Conservation (phyloP, 2,797 vertebrate genomes). For the Psittacula echo region DNA sequence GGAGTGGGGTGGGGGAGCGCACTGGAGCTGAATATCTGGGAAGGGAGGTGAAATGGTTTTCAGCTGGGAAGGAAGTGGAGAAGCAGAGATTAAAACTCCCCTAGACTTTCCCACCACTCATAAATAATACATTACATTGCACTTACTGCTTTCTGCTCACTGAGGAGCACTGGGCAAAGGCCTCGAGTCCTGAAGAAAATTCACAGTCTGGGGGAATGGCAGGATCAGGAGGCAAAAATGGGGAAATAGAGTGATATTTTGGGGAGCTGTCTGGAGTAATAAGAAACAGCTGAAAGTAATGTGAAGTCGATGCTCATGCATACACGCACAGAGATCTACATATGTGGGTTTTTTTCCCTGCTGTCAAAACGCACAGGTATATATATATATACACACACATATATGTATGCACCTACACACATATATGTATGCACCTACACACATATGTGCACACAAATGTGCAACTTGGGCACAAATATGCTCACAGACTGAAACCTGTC, state of each 20-base stretch:
- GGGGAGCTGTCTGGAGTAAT: not conserved
- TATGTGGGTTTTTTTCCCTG: not conserved
- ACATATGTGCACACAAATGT: rapidly evolving
- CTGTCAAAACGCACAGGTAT: not conserved
- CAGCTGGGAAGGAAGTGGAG: conserved; percentile 78
- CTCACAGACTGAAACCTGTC: not conserved
- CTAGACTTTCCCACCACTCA: conserved; percentile 73
- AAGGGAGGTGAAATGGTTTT: conserved; percentile 79
- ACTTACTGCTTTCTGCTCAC: conserved; percentile 61
- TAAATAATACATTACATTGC: conserved; percentile 76
- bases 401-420: not conserved
- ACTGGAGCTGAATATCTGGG: conserved; percentile 64
- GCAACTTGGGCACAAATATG: not conserved
- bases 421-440: not conserved
- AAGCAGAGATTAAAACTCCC: conserved; percentile 70
- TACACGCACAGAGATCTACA: not conserved
- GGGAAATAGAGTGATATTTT: not conserved
- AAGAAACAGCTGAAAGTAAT: not conserved
- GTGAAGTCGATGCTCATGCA: not conserved
- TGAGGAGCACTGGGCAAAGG: conserved; percentile 37
- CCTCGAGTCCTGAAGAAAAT: not conserved
- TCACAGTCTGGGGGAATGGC: not conserved
- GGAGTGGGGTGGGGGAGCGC: conserved; percentile 58
- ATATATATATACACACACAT: too few species aligned
- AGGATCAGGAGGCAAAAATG: not conserved